These are phyloP conservation scores for Epinephelus awoara DNA, from an alignment of 2,797 vertebrate genomes.

Conservation along the genomic window DNA sequence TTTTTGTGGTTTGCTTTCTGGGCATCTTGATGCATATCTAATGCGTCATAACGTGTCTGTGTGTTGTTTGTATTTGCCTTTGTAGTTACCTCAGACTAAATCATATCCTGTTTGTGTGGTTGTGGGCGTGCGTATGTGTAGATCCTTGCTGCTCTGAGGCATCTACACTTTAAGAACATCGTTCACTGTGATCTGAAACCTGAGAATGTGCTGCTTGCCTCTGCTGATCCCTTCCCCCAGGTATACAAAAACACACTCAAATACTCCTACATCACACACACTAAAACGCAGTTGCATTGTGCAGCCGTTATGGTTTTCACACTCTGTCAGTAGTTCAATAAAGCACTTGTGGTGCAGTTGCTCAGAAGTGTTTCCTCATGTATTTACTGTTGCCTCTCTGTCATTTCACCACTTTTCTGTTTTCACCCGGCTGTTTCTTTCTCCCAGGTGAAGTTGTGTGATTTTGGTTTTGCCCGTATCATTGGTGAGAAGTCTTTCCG, in stretches of 20 bases:
- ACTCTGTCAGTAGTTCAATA: accelerated
- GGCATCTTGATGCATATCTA: background rate
- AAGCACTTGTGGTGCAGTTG: background rate
- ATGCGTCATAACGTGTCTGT: background rate
- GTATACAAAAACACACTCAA: constrained; percentile 62
- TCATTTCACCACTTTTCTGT: background rate
- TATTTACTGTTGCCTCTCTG: background rate
- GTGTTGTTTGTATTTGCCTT: accelerated
- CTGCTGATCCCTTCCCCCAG: constrained; percentile 87
- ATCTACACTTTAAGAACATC: constrained; percentile 95
- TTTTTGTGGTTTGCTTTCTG: background rate
- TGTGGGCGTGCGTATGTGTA: constrained; percentile 51
- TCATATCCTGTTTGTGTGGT: constrained; percentile 31
- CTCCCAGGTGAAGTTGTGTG: constrained; percentile 92
- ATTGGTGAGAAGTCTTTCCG: constrained; percentile 96
- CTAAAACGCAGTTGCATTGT: background rate
- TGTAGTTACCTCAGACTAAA: accelerated
- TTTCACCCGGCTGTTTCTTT: background rate
- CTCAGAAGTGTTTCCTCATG: background rate
- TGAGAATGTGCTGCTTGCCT: constrained; percentile 91
- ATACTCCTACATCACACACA: background rate
- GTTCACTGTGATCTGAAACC: constrained; percentile 96
- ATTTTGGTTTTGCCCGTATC: constrained; percentile 95
- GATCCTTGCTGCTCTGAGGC: constrained; percentile 92
- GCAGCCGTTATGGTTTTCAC: background rate